Conservation (phyloP, 2,888 invertebrate species). For the Campoplex nolae region DNA sequence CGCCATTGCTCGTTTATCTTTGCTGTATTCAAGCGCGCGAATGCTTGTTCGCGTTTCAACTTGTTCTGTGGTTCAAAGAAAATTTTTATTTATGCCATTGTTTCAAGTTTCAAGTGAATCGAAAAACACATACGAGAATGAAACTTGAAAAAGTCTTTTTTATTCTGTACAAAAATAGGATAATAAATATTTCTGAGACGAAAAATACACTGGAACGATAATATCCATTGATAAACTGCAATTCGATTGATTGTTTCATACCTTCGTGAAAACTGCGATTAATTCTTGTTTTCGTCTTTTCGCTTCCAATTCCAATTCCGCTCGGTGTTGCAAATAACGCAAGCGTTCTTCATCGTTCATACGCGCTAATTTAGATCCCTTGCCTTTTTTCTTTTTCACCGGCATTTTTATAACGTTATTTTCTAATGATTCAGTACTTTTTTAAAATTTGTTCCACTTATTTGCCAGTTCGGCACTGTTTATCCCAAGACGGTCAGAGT, state of each 20-base stretch:
- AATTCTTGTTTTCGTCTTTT: constrained; percentile 92
- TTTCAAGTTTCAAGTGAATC: not conserved
- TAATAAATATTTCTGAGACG: not conserved
- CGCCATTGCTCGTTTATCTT: constrained; percentile 96
- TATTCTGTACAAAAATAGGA: not conserved
- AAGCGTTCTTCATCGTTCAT: constrained; percentile 95
- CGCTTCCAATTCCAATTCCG: constrained; percentile 93
- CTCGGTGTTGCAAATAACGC: constrained; percentile 92
- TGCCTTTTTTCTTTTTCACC: constrained; percentile 88
- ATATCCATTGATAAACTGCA: not conserved
- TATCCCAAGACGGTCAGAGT: not conserved
- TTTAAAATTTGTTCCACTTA: not conserved
- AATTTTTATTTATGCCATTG: not conserved
- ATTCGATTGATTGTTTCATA: constrained; percentile 79
- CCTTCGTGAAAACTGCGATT: constrained; percentile 92
- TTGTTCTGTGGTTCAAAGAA: constrained; percentile 88
- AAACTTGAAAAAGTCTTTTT: not conserved
- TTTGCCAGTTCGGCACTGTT: not conserved
- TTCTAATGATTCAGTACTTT: not conserved
- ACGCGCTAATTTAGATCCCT: constrained; percentile 91
- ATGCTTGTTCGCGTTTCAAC: constrained; percentile 92
- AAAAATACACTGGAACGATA: not conserved
- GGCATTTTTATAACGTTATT: constrained; percentile 77
- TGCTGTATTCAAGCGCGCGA: constrained; percentile 91
- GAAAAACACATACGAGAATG: too few species aligned